These are phyloP conservation scores for Myanophis thanlyinensis DNA, from an alignment of 2,113 vertebrate genomes.

Conservation along the genomic window DNA sequence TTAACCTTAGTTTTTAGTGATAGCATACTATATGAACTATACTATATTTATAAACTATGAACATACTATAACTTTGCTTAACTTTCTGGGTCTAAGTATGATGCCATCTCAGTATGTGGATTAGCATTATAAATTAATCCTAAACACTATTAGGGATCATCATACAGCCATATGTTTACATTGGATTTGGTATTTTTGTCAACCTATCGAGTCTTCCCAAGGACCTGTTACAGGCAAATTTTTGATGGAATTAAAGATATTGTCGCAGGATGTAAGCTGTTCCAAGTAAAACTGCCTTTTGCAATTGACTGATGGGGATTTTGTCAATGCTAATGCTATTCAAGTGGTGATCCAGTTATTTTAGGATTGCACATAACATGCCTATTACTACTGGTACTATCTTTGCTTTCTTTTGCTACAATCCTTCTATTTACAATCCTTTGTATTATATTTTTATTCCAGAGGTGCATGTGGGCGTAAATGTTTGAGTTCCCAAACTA, in stretches of 20 bases:
- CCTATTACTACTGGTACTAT: neutral
- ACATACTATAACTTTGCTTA: too few species aligned
- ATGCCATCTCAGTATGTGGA: neutral
- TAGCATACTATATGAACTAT: neutral
- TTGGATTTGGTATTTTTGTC: too few species aligned
- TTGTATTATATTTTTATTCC: neutral
- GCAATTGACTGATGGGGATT: too few species aligned
- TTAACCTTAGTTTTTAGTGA: neutral
- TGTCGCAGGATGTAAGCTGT: too few species aligned
- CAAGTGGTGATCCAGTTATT: too few species aligned
- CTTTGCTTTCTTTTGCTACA: neutral
- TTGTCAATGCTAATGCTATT: too few species aligned
- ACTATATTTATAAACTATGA: too few species aligned
- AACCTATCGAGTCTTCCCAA: too few species aligned
- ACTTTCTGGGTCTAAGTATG: neutral
- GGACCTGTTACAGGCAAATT: too few species aligned
- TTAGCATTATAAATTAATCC: neutral
- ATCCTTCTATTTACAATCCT: neutral
- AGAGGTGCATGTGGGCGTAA: neutral
- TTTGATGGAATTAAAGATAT: too few species aligned
- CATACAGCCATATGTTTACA: neutral
- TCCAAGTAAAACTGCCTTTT: too few species aligned
- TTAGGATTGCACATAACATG: too few species aligned
- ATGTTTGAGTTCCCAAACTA: neutral
- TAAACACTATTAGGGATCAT: neutral